Evolutionary conservation across 1,140 invertebrate genomes (phyloP), one percentile per base, ranked within the genome.

Genomic region (Drosophila ficusphila): DNA sequence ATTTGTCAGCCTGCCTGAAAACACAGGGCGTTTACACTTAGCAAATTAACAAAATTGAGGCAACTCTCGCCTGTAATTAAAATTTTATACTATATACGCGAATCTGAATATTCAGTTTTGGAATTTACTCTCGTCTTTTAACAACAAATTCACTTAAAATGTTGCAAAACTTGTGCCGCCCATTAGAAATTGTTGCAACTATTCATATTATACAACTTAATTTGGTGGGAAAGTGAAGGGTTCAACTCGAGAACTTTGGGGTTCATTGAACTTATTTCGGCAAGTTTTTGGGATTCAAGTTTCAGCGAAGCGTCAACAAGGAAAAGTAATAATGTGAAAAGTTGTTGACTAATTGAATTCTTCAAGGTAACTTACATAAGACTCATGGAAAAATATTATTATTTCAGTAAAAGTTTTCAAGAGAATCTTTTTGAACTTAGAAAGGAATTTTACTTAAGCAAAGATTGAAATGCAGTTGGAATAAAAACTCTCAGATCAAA

Each of bases 241-340:
- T 33, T 33, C 34, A 44, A 11, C 12, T 27, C 11, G 29, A 31
- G 29, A 39, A 67, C 62, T 42, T 65, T 21, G 19, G 49, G 27
- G 67, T 76, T 70, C 76, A 64, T 52, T 64, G 72, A 79, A 81
- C 77, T 29, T 64, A 39, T 64, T 65, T 49, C 12, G 48, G 47
- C 57, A 27, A 29, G 39, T 53, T 18, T 29, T 47, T 48, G 57
- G 46, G 54, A 56, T 58, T 78, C 75, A 33, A 38, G 49, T 62
- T 62, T 62, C 16, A 49, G 52, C 8, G 25, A 25, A 34, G 44
- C 34, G 52, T 61, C 21, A 33, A 23, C 44, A 68, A 31, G 23
- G 19, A 42, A 52, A 36, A 21, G 33, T 31, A 46, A 48, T 31
- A 39, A 9, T 9, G 3, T 14, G 9, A n/a, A 49, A 49, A 36